These are phyloP conservation scores for Drosophila pectinifera DNA, from an alignment of 1,140 invertebrate species.

Conservation along the genomic window DNA sequence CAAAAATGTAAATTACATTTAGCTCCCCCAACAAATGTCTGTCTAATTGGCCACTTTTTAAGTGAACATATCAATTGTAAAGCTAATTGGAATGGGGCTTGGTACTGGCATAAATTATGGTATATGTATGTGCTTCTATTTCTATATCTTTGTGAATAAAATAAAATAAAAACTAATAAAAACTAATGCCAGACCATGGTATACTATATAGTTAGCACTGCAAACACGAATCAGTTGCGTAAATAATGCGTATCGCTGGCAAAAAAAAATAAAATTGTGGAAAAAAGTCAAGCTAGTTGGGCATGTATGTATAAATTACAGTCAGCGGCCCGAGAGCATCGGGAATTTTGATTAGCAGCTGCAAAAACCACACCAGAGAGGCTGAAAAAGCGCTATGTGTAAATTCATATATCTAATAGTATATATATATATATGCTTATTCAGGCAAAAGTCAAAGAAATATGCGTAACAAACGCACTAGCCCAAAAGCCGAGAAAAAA, in stretches of 20 bases:
- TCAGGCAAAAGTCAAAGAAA: conserved; percentile 39
- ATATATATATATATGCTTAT: not conserved
- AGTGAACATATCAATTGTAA: conserved; percentile 23
- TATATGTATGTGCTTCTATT: not conserved
- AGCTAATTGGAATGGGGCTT: conserved; percentile 15
- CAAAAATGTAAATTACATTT: conserved; percentile 27
- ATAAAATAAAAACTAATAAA: too few relatives aligned
- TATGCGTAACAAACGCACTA: conserved; percentile 75
- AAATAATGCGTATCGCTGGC: conserved; percentile 76
- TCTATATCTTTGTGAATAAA: too few relatives aligned
- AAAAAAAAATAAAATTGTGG: conserved; percentile 11
- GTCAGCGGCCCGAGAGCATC: conserved; percentile 62
- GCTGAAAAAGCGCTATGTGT: conserved; percentile 14
- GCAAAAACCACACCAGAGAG: conserved; percentile 59
- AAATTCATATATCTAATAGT: conserved; percentile 1
- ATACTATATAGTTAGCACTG: conserved; percentile 69
- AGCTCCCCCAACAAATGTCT: conserved; percentile 24
- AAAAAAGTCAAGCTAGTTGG: conserved; percentile 46
- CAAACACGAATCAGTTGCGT: conserved; percentile 83
- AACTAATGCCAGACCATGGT: conserved; percentile 5
- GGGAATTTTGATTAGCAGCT: conserved; percentile 80
- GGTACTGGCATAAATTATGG: conserved; percentile 5
- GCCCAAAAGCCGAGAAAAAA: conserved; percentile 46
- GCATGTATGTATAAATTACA: conserved; percentile 80
- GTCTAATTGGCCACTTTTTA: conserved; percentile 25